Base-by-base conservation (phyloP, 1,140 invertebrate genomes). In the Drosophila parabipectinata region DNA sequence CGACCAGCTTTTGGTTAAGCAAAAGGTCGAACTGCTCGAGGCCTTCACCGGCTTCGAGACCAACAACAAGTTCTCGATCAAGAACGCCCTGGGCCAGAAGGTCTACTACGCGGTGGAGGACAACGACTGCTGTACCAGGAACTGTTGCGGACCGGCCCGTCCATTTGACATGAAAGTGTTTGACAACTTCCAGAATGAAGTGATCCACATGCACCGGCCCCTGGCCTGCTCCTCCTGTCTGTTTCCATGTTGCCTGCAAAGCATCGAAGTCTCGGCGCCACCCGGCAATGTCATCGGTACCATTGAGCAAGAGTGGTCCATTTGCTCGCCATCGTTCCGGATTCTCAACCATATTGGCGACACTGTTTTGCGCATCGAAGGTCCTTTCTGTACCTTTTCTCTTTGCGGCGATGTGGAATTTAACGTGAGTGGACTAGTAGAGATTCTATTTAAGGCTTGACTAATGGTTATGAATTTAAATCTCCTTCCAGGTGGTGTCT, bases 81-180 rank as follows among this genome's bases (percentile, higher is more conserved):
- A 96, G 92, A 97, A 95, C 90, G 94, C 93, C 59, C 75, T 94
- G 39, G 95, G 97, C 1, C 96, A 98, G 91, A 96, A 96, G 87
- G 94, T 98, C 1, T 98, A 96, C 90, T 96, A 95, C 88, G 96
- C 97, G 18, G 94, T 95, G 5, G 98, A 98, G 93, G 95, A 98
- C 59, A 96, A 95, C 44, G 95, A 96, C 91, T 95, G 95, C 72
- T 96, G 95, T 66, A 95, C 94, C 3, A 93, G 97, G 77, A 95
- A 96, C 76, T 97, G 95, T 79, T 95, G 96, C 87, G 97, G 97
- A 2, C 93, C 95, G 0, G 85, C 94, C 18, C 93, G 97, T 48
- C 94, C 96, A 2, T 98, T 98, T 91, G 95, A 96, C 64, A 97
- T 98, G 94, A 95, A 95, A 89, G 95, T 98, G 59, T 93, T 96